A percentile compares a stretch with the other conserved stretches of the same genome.
These are phyloP conservation scores for Dryas iulia DNA, from an alignment of 1,140 invertebrate genomes.

Conservation along the genomic window DNA sequence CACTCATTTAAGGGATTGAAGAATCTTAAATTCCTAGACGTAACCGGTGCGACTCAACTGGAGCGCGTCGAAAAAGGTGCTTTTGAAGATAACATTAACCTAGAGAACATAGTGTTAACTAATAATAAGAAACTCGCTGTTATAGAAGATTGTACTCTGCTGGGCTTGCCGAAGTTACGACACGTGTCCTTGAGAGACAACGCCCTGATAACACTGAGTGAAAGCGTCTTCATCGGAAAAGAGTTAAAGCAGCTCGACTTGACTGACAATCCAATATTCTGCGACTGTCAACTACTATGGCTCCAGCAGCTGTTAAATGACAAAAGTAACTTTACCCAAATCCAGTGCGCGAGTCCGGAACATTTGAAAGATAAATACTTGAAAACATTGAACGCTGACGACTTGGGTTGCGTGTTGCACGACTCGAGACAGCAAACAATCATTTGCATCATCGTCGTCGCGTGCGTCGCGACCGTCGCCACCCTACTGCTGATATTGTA, in stretches of 20 bases:
- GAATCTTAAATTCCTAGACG: constrained; percentile 87
- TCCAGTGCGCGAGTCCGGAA: constrained; percentile 87
- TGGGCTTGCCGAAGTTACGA: constrained; percentile 88
- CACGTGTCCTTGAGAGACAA: constrained; percentile 90
- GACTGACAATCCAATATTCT: constrained; percentile 91
- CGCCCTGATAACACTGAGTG: constrained; percentile 86
- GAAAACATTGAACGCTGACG: constrained; percentile 85
- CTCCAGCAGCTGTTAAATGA: constrained; percentile 87
- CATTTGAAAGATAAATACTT: constrained; percentile 86
- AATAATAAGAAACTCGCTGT: constrained; percentile 87
- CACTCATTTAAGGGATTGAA: constrained; percentile 88
- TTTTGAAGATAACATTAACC: constrained; percentile 89
- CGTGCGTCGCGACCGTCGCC: constrained; percentile 84
- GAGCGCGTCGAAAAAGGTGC: constrained; percentile 87
- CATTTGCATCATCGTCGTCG: constrained; percentile 86
- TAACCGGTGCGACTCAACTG: constrained; percentile 87
- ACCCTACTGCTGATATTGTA: constrained; percentile 87
- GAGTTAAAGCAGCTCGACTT: constrained; percentile 89
- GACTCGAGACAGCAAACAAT: constrained; percentile 89
- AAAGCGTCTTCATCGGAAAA: constrained; percentile 88
- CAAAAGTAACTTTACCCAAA: constrained; percentile 85
- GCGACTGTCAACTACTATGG: constrained; percentile 90
- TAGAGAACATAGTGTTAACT: constrained; percentile 88
- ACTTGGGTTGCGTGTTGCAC: constrained; percentile 89
- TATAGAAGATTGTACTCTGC: constrained; percentile 87